These are phyloP conservation scores for Aurelia sp. DNA, from an alignment of 30 jellyfish, hydroid and myxozoan genomes.

Conservation along the genomic window DNA sequence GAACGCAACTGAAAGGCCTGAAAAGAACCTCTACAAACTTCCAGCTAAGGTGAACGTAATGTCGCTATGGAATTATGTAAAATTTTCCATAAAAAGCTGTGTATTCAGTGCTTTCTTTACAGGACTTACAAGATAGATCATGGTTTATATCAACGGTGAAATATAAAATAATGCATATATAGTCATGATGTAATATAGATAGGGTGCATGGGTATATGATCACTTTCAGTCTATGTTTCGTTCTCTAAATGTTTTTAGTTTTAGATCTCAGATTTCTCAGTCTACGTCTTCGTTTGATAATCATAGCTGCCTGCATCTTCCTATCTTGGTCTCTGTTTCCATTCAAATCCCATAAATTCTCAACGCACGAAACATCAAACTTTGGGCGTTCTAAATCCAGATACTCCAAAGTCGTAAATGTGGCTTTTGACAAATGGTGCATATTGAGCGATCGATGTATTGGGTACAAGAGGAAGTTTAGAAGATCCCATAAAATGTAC, in stretches of 20 bases:
- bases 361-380: constrained; percentile 55
- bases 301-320: constrained; percentile 19
- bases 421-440: constrained; percentile 43
- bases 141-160: too few relatives aligned
- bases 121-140: too few relatives aligned
- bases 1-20: too few relatives aligned
- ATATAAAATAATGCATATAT: too few relatives aligned
- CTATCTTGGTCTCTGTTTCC: constrained; percentile 20
- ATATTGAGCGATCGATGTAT: constrained; percentile 62
- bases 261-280: constrained; percentile 1
- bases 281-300: constrained; percentile 20
- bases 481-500: constrained; percentile 80
- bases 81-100: too few relatives aligned
- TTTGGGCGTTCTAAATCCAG: constrained; percentile 82
- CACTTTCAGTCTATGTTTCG: too few relatives aligned
- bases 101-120: too few relatives aligned
- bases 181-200: too few relatives aligned
- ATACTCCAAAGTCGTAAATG: constrained; percentile 41
- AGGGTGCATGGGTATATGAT: too few relatives aligned
- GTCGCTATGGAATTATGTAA: too few relatives aligned
- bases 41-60: too few relatives aligned
- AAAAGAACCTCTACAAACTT: too few relatives aligned
- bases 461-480: constrained; percentile 74
- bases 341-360: constrained; percentile 60
- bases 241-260: not conserved